A percentile compares a stretch with the other conserved stretches of the same genome.
These are phyloP conservation scores for Vicugna pacos DNA, from an alignment of 2,113 vertebrate species.

Conservation along the genomic window DNA sequence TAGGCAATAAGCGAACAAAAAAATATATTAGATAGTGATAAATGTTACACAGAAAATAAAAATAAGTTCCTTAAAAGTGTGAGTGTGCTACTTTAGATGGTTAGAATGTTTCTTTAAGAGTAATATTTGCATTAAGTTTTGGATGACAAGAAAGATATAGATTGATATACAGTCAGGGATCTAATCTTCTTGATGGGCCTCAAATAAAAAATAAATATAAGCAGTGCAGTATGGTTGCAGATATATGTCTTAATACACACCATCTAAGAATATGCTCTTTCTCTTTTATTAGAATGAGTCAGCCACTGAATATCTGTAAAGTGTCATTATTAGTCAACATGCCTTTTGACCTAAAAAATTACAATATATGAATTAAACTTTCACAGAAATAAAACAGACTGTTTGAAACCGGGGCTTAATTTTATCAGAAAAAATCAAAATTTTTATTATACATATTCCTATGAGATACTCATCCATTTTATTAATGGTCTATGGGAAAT, in stretches of 20 bases:
- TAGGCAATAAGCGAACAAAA: neutral
- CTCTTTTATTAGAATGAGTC: neutral
- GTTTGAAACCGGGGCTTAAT: neutral
- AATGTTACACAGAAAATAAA: neutral
- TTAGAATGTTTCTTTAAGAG: neutral
- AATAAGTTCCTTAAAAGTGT: neutral
- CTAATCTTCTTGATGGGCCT: neutral
- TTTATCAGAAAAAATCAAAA: neutral
- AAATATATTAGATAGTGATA: neutral
- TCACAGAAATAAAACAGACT: neutral
- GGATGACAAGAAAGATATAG: neutral
- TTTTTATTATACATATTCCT: neutral
- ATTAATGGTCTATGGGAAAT: neutral
- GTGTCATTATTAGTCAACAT: neutral
- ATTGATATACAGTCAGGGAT: neutral
- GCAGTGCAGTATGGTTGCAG: neutral
- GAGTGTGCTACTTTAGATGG: neutral
- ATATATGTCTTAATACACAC: neutral
- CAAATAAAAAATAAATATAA: constrained; percentile 1
- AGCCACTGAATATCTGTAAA: neutral
- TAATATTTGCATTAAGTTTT: neutral
- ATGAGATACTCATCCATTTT: neutral
- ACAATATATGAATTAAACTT: neutral
- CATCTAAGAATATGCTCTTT: neutral
- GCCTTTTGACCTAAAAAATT: neutral